These are phyloP conservation scores for Sthenelais limicola DNA, from an alignment of 2,888 invertebrate species.

Conservation along the genomic window DNA sequence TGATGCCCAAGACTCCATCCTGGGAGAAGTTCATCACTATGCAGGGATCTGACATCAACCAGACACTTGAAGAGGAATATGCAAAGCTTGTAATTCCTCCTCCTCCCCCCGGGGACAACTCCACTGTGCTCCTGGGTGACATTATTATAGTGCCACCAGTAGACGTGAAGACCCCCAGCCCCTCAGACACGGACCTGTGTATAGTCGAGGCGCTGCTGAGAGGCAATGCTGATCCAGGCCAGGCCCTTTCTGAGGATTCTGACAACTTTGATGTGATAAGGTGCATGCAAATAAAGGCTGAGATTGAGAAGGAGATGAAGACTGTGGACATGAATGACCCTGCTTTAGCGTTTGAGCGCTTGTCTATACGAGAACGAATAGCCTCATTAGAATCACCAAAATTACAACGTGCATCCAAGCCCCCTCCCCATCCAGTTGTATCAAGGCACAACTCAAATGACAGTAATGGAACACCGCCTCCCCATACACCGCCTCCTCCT, in stretches of 20 bases:
- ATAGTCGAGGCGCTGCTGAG: too few species aligned
- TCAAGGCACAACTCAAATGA: background rate
- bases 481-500: background rate
- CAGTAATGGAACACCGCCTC: background rate
- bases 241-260: background rate
- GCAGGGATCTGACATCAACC: background rate
- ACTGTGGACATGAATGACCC: conserved; percentile 24
- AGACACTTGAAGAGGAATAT: conserved; percentile 57
- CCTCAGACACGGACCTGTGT: conserved; percentile 13
- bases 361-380: conserved; percentile 18
- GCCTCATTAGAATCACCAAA: conserved; percentile 27
- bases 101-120: conserved; percentile 58
- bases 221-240: background rate
- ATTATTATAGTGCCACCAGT: conserved; percentile 61
- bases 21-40: conserved; percentile 8
- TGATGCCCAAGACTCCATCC: conserved; percentile 1
- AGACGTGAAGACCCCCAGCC: conserved; percentile 40
- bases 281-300: conserved; percentile 22
- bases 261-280: conserved; percentile 28
- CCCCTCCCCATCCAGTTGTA: background rate
- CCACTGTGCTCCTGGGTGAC: conserved; percentile 52
- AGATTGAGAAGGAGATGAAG: conserved; percentile 19
- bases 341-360: conserved; percentile 12
- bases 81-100: conserved; percentile 63
- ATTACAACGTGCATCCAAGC: background rate